These are phyloP conservation scores for Hirtodrosophila histrioides DNA, from an alignment of 2,888 invertebrate genomes.

Conservation along the genomic window DNA sequence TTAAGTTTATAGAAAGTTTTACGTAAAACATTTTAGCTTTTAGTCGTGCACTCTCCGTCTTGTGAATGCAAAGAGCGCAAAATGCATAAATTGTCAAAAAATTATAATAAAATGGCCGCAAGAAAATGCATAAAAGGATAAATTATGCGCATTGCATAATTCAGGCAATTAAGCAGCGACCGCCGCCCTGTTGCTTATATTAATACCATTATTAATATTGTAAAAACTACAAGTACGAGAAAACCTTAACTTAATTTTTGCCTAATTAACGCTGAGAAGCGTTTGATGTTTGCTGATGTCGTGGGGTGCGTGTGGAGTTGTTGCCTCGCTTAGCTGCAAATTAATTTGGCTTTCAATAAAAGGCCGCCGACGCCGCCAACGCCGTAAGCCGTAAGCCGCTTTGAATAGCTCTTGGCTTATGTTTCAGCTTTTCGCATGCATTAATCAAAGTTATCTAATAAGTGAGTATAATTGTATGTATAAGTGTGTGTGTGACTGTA, in stretches of 20 bases:
- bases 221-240: constrained; percentile 24
- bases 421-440: constrained; percentile 63
- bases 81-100: constrained; percentile 34
- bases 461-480: constrained; percentile 34
- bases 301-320: constrained; percentile 55
- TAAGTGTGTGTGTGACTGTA: constrained; percentile 3
- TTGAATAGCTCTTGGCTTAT: constrained; percentile 46
- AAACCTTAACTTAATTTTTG: constrained; percentile 26
- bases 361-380: constrained; percentile 30
- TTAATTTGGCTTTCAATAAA: constrained; percentile 66
- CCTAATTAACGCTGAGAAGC: constrained; percentile 59
- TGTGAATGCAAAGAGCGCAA: too few species aligned
- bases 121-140: constrained; percentile 34
- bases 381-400: constrained; percentile 52
- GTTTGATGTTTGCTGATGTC: too few species aligned
- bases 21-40: too few species aligned
- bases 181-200: constrained; percentile 50
- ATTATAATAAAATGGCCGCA: constrained; percentile 28
- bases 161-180: constrained; percentile 43
- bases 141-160: constrained; percentile 68
- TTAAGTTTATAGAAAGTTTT: too few species aligned
- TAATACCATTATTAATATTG: constrained; percentile 10
- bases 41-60: too few species aligned
- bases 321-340: constrained; percentile 67
- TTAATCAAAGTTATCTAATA: constrained; percentile 72